phyloP scores from a whole-genome alignment of 1,140 invertebrate species.

The Paraescarpia echinospica region DNA sequence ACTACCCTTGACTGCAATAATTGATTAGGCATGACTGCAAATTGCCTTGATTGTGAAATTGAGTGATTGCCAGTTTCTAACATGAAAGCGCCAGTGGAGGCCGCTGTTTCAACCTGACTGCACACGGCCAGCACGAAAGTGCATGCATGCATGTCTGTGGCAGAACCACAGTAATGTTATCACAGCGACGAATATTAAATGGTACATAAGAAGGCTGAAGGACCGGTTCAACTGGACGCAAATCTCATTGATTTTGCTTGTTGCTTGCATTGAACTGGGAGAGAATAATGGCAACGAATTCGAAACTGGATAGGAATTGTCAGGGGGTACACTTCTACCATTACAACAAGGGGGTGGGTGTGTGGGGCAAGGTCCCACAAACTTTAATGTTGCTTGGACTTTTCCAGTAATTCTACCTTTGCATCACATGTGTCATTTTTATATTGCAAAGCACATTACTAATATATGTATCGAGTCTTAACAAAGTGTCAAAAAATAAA shows the following conservation, averaged over 20 bases:
- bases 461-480: too few relatives aligned
- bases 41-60: not conserved
- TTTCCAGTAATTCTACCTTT: not conserved
- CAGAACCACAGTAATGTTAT: not conserved
- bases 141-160: not conserved
- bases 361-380: not conserved
- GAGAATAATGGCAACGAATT: not conserved
- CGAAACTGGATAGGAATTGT: not conserved
- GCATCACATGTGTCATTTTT: not conserved
- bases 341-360: not conserved
- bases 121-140: too few relatives aligned
- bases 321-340: not conserved
- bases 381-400: not conserved
- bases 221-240: not conserved
- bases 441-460: not conserved
- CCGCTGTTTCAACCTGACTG: too few relatives aligned
- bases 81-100: not conserved
- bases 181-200: not conserved
- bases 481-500: too few relatives aligned
- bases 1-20: not conserved
- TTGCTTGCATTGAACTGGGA: not conserved
- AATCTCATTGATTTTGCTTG: not conserved
- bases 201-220: not conserved
- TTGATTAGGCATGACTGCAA: not conserved
- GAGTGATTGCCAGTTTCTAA: not conserved